Base-by-base conservation (phyloP, 1,140 invertebrate species). In the Conus betulinus region DNA sequence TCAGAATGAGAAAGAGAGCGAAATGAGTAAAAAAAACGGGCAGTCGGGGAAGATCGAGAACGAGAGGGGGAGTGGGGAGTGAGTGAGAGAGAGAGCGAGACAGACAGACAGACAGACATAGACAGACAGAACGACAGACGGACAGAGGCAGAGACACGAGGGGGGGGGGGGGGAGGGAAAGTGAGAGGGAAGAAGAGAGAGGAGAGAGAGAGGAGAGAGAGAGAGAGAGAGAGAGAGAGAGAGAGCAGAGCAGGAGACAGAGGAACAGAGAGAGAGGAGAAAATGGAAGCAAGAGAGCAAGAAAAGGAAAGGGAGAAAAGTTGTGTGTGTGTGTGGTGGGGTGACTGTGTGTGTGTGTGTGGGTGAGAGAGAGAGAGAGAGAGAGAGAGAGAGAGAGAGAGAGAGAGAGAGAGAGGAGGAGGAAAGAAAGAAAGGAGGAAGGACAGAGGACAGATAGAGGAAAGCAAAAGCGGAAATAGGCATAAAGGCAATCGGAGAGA, bases 391-490 rank as follows among this genome's bases (percentile, higher is more conserved):
- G 0, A 20, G 53, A 25, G 1, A 63, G 60, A 63, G 1, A 63
- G 4, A 63, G 11, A 63, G 60, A 63, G 11, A 63, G 60, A 63
- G 11, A 4, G 60, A 4, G 13, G 71, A 5, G 25, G 63, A 1
- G 10, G 60, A 52, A 27, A 57, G 4, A 15, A 84, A n/a, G 55
- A 57, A 5, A 25, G n/a, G 39, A 57, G 51, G 23, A 27, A 63
- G 55, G 60, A 67, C 89, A 63, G 84, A 63, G 79, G 79, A 67
- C 1, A 84, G 82, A 51, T 11, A 87, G 23, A 88, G 82, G 79
- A 23, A 87, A 52, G 87, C 15, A 83, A 53, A 78, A 11, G 55
- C 78, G 57, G 53, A 25, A 10, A 76, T 78, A 67, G 88, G 88
- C n/a, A 52, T 11, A 79, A 23, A 79, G 51, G n/a, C 25, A 79